A percentile compares a stretch with the other conserved stretches of the same genome.
phyloP scores from a whole-genome alignment of 2,113 vertebrate species.

The Sprattus sprattus region DNA sequence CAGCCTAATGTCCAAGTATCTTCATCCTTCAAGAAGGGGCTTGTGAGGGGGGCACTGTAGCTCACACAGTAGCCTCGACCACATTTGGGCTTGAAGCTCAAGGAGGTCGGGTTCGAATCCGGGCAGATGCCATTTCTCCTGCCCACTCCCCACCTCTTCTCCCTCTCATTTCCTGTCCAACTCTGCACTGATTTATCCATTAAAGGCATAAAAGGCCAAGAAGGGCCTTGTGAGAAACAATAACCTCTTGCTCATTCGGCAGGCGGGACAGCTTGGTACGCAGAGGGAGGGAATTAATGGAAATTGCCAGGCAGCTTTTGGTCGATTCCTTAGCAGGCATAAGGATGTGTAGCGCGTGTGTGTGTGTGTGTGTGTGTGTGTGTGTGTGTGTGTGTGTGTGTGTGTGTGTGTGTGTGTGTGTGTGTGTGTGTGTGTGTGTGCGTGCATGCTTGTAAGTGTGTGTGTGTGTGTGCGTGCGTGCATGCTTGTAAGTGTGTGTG shows the following conservation, averaged over 20 bases:
- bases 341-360: background rate
- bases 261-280: constrained; percentile 6
- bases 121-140: too few species aligned
- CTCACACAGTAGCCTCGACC: too few species aligned
- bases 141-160: too few species aligned
- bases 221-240: constrained; percentile 12
- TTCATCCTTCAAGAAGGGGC: background rate
- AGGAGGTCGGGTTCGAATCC: too few species aligned
- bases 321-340: background rate
- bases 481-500: background rate
- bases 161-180: too few species aligned
- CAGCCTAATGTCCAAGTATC: constrained; percentile 10
- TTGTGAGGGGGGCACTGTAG: too few species aligned
- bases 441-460: background rate
- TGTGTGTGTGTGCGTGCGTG: background rate
- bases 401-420: background rate
- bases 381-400: background rate
- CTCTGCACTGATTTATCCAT: too few species aligned
- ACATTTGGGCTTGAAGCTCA: too few species aligned
- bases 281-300: background rate
- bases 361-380: too few species aligned
- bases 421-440: background rate
- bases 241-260: background rate
- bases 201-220: too few species aligned
- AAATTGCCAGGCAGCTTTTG: constrained; percentile 15